Percentiles rank a stretch among this genome's conserved stretches.
These are phyloP conservation scores for Mesorhabditis spiculigera DNA, from an alignment of 2,888 invertebrate species.

Conservation along the genomic window DNA sequence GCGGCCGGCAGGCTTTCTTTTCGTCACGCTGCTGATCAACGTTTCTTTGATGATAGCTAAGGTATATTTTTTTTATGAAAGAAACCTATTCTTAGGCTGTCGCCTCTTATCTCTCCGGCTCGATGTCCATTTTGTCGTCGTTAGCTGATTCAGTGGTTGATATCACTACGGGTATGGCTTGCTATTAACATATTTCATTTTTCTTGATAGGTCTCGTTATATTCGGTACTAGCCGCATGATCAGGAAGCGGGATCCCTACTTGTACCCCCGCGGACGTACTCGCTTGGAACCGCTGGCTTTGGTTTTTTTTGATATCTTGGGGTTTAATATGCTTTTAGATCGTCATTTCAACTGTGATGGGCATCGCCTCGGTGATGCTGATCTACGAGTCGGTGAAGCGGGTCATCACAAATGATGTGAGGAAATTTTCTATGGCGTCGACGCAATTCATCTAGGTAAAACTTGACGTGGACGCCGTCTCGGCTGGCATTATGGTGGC, in stretches of 20 bases:
- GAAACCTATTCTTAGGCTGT: constrained; percentile 28
- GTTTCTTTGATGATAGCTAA: constrained; percentile 60
- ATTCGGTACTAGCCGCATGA: constrained; percentile 48
- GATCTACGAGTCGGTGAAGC: constrained; percentile 45
- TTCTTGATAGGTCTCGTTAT: constrained; percentile 21
- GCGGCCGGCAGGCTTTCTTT: constrained; percentile 39
- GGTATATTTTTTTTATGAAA: constrained; percentile 48
- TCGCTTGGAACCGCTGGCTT: constrained; percentile 61
- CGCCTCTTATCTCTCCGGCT: constrained; percentile 62
- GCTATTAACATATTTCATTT: not conserved
- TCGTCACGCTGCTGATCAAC: constrained; percentile 46
- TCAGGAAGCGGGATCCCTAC: constrained; percentile 61
- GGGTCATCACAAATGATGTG: constrained; percentile 16
- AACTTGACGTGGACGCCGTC: constrained; percentile 45
- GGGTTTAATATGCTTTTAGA: constrained; percentile 20
- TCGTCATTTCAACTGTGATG: constrained; percentile 62
- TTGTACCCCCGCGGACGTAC: constrained; percentile 62
- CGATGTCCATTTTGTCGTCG: constrained; percentile 63
- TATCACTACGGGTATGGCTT: constrained; percentile 59
- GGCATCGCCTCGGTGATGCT: constrained; percentile 62
- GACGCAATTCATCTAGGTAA: constrained; percentile 7
- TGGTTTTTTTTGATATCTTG: constrained; percentile 44
- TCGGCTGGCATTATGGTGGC: constrained; percentile 53
- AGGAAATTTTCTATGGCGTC: no score
- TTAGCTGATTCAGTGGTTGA: constrained; percentile 63